Percentiles rank a stretch among this genome's conserved stretches.
phyloP scores from a whole-genome alignment of 2,888 invertebrate genomes.

The Zygogramma bicolorata region DNA sequence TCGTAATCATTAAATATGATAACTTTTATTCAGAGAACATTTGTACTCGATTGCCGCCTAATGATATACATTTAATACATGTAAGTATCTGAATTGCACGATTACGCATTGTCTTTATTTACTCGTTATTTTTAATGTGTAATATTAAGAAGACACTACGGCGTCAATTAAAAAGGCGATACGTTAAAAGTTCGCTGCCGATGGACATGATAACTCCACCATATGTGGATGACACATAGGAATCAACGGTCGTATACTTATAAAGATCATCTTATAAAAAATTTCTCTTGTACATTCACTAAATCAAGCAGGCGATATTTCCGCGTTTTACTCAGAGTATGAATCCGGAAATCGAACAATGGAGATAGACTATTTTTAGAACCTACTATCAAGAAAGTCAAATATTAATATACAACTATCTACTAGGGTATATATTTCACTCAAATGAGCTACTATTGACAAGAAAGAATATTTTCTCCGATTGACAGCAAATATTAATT shows the following conservation, averaged over 20 bases:
- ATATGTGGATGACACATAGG: background rate
- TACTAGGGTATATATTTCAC: too few species aligned
- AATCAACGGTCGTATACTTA: background rate
- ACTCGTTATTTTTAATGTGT: conserved; percentile 47
- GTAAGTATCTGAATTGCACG: conserved; percentile 61
- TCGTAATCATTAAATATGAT: conserved; percentile 68
- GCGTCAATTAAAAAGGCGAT: background rate
- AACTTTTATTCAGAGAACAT: conserved; percentile 66
- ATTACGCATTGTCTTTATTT: conserved; percentile 55
- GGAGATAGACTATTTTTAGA: too few species aligned
- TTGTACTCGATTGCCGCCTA: conserved; percentile 65
- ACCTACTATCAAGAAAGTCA: too few species aligned
- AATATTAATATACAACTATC: too few species aligned
- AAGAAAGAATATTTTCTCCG: too few species aligned
- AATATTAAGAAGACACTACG: conserved; percentile 33
- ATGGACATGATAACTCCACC: background rate
- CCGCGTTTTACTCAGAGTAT: background rate
- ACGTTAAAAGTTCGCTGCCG: background rate
- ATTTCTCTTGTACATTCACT: background rate
- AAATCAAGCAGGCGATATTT: background rate
- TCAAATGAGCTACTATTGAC: too few species aligned
- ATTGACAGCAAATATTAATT: too few species aligned
- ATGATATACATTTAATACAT: conserved; percentile 64
- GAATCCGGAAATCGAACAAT: too few species aligned
- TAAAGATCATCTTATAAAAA: background rate